phyloP scores from a whole-genome alignment of 2,888 invertebrate genomes.

The Eupithecia abbreviata region DNA sequence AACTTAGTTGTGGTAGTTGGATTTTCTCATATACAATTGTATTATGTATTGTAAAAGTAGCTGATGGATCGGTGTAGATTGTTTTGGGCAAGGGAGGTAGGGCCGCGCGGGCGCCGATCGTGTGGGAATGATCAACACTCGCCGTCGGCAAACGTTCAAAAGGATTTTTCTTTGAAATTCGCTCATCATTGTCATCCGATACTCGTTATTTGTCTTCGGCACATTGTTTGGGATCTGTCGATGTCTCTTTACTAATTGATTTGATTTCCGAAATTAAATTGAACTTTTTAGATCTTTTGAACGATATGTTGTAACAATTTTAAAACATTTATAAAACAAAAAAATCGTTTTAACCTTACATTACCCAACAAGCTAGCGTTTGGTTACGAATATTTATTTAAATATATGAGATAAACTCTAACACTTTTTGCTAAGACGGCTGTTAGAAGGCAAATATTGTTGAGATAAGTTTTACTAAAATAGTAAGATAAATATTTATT shows the following conservation, averaged over 20 bases:
- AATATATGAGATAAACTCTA: slow-evolving; percentile 10
- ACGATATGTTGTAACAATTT: background rate
- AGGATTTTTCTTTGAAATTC: slow-evolving; percentile 72
- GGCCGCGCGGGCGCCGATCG: slow-evolving; percentile 62
- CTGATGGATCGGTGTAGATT: slow-evolving; percentile 52
- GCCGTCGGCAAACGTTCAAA: slow-evolving; percentile 74
- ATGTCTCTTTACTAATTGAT: slow-evolving; percentile 12
- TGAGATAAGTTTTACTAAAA: slow-evolving; percentile 34
- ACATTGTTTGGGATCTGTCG: slow-evolving; percentile 21
- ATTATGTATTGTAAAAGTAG: slow-evolving; percentile 32
- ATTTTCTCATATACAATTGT: slow-evolving; percentile 35
- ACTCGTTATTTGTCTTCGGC: slow-evolving; percentile 54
- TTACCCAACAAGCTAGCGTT: background rate
- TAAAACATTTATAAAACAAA: background rate
- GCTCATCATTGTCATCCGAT: slow-evolving; percentile 66
- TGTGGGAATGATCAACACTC: slow-evolving; percentile 79
- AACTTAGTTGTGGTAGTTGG: slow-evolving; percentile 19
- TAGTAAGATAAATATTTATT: slow-evolving; percentile 45
- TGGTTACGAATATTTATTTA: slow-evolving; percentile 10
- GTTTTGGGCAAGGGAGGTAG: slow-evolving; percentile 65
- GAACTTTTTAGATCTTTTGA: background rate
- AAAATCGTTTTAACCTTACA: background rate
- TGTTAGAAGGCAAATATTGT: slow-evolving; percentile 17
- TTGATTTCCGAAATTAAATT: background rate
- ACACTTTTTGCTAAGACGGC: slow-evolving; percentile 13